Base-by-base conservation (phyloP, 2,888 invertebrate genomes). In the Meteorus colon region DNA sequence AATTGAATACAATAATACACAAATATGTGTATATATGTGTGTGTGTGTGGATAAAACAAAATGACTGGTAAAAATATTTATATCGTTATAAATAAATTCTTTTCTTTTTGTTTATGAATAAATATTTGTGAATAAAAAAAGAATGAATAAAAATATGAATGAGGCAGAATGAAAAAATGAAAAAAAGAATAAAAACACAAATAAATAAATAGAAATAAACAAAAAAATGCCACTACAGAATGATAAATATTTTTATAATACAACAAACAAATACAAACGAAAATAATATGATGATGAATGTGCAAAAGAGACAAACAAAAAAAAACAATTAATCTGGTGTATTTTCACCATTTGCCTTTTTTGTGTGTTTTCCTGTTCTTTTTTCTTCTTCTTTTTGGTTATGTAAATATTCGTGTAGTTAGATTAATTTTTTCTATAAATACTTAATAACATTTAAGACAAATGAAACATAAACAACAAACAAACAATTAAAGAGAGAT, bases 311-410 rank as follows among this genome's bases (percentile, higher is more conserved):
- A 77, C 41, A 45, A 62, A 74, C 78, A 48, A 73, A 63, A 12
- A 75, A 81, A 73, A 79, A 82, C 72, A 80, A 80, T 81, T 79
- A 81, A 86, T 88, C 89, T 86, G 88, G 87, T 88, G 19, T 19
- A 88, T 87, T 87, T 87, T 88, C 24, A 24, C 89, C 89, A 86
- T 89, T 89, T 89, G 89, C 88, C 89, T 89, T 89, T 88, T 48
- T n/a, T 45, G 10, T 48, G 10, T 48, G 16, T 48, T 48, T 48
- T 48, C 4, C 24, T 24, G 5, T n/a, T 48, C 14, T 55, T 55
- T 55, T 55, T 19, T 48, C 16, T 16, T 48, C 4, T 48, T 48
- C n/a, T 19, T 51, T n/a, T 19, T 51, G 16, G 16, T 86, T 86
- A 87, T 89, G 88, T 89, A 88, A 84, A 89, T 89, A 88, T 87